Base-by-base conservation (phyloP, 2,797 vertebrate genomes). In the Pygocentrus nattereri region DNA sequence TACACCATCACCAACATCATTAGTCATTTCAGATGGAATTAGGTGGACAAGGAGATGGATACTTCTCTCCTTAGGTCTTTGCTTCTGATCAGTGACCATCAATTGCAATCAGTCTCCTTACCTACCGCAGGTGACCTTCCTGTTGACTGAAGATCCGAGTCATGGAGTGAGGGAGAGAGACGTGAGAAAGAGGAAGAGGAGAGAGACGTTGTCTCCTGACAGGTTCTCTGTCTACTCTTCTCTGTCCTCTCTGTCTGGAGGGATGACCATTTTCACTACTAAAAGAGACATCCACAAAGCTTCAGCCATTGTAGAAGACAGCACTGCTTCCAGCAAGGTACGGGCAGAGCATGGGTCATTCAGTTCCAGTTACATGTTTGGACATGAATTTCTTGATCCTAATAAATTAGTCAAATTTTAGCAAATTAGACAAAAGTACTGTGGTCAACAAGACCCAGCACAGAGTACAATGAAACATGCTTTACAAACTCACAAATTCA, bases 261-360 rank as follows among this genome's bases (percentile, higher is more conserved):
- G 96, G 73, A 91, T 97, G 82, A 95, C 94, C n/a, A 91, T 97
- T 85, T 96, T 96, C 86, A 97, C 96, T 68, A 91, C 93, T 61
- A 94, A 97, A 77, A 90, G 91, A 78, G 93, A 97, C 89, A 96
- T 98, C 76, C 85, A 78, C 18, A 88, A 81, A 0, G 95, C 96
- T 83, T 95, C 95, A 0, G 74, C 93, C 65, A 89, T 97, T 64
- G 91, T 96, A 67, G 94, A 93, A 74, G 96, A 97, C 77, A 95
- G 91, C 81, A 93, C 90, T 44, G 87, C 90, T 4, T 88, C 90
- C 70, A 88, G 92, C 90, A 95, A 95, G 90, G 93, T 94, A 85
- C 5, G 70, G 21, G 18, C 19, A 74, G 47, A 52, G 4, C 11
- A 30, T 34, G 18, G 12, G 23, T n/a, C 4, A 13, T 25, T 47